Conservation (phyloP, 2,797 vertebrate species). For the Tragelaphus eurycerus region DNA sequence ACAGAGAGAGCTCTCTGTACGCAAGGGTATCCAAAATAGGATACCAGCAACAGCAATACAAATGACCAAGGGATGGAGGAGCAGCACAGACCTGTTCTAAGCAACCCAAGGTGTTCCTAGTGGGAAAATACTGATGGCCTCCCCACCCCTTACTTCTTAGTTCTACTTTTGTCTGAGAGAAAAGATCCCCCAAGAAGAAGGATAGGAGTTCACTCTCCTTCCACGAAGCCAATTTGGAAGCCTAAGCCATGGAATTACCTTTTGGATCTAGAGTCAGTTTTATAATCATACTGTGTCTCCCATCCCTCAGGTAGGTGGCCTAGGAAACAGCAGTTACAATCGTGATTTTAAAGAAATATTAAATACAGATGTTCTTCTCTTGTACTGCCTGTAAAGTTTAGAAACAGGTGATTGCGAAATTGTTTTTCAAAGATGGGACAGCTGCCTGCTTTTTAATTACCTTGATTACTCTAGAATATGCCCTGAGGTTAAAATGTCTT, state of each 20-base stretch:
- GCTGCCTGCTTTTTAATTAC: not conserved
- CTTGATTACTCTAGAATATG: not conserved
- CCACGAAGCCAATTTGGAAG: accelerated
- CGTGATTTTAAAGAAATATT: not conserved
- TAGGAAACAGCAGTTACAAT: not conserved
- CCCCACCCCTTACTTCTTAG: not conserved
- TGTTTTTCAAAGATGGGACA: not conserved
- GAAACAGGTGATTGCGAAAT: not conserved
- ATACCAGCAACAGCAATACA: accelerated
- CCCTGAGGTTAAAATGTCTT: not conserved
- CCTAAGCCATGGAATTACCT: not conserved
- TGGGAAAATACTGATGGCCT: not conserved
- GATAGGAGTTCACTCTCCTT: not conserved
- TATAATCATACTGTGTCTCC: not conserved
- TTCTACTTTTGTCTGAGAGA: not conserved
- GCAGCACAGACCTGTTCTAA: not conserved
- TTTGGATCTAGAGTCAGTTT: not conserved
- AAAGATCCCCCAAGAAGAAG: not conserved
- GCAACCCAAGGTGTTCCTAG: not conserved
- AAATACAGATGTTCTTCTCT: not conserved
- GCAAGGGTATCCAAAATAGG: not conserved
- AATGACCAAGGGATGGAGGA: not conserved
- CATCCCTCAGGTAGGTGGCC: not conserved
- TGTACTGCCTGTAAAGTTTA: not conserved
- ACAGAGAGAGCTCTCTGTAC: not conserved